phyloP scores from a whole-genome alignment of 92 coral and sea anemone genomes.

The Palythoa grandis region DNA sequence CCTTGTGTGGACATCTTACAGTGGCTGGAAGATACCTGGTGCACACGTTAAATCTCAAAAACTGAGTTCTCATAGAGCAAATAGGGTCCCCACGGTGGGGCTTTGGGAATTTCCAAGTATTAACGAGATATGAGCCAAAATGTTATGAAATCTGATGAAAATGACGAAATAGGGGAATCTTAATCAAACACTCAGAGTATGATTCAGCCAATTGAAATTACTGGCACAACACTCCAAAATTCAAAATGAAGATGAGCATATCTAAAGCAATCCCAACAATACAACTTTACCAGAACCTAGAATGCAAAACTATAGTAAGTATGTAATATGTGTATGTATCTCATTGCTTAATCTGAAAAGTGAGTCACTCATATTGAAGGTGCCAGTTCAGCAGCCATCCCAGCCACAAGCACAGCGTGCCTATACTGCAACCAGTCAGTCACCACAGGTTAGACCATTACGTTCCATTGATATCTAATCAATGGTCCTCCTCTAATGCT shows the following conservation, averaged over 20 bases:
- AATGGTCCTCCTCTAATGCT: background rate
- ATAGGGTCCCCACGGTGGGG: too few species aligned
- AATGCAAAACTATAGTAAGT: background rate
- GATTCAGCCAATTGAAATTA: background rate
- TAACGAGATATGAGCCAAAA: too few species aligned
- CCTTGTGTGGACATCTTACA: too few species aligned
- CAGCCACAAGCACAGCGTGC: constrained; percentile 48
- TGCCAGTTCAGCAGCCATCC: constrained; percentile 12
- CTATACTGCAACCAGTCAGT: constrained; percentile 42
- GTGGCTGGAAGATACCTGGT: too few species aligned
- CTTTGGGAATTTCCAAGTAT: too few species aligned
- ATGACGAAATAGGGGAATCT: too few species aligned
- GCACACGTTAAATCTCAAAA: too few species aligned
- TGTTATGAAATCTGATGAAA: background rate
- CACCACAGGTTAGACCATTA: background rate
- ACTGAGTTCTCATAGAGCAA: too few species aligned
- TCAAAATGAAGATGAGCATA: too few species aligned
- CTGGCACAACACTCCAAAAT: too few species aligned
- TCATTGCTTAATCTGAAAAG: background rate
- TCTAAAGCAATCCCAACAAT: too few species aligned
- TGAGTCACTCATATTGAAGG: background rate
- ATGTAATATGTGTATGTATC: background rate
- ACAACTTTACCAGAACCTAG: too few species aligned
- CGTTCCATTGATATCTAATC: background rate
- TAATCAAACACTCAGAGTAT: background rate